phyloP scores from a whole-genome alignment of 2,888 invertebrate genomes.

The Aquatica leii region DNA sequence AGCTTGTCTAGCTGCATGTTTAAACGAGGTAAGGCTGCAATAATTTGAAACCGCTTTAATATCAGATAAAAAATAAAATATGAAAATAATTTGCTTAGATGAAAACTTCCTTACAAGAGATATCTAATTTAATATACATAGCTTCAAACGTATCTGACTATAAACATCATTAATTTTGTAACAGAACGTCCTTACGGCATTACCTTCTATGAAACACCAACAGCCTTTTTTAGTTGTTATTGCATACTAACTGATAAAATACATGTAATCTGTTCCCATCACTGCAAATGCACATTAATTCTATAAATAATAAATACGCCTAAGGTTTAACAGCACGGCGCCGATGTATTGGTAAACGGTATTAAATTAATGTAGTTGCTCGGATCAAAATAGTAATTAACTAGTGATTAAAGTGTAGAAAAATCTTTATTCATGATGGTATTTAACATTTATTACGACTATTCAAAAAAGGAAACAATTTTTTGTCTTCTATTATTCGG shows the following conservation, averaged over 20 bases:
- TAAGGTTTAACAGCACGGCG: neutral
- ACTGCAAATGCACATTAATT: neutral
- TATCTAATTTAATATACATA: neutral
- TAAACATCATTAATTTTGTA: neutral
- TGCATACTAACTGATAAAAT: neutral
- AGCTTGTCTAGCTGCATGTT: conserved; percentile 90
- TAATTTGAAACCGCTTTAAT: no score
- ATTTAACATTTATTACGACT: no score
- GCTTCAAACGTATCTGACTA: neutral
- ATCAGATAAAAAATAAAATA: no score
- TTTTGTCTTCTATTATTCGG: no score
- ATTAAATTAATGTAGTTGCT: no score
- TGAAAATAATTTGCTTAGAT: no score
- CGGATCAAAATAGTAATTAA: no score
- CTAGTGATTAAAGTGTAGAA: no score
- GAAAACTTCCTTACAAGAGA: no score
- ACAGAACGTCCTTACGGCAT: conserved; percentile 1
- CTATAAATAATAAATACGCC: neutral
- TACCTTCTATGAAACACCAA: neutral
- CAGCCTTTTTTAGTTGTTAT: neutral
- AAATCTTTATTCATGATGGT: no score
- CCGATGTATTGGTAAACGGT: neutral
- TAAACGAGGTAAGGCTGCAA: conserved; percentile 76
- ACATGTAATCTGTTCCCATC: neutral
- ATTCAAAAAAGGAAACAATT: no score